Base-by-base conservation (phyloP, 2,888 invertebrate species). In the Sinhomidia bicolor region DNA sequence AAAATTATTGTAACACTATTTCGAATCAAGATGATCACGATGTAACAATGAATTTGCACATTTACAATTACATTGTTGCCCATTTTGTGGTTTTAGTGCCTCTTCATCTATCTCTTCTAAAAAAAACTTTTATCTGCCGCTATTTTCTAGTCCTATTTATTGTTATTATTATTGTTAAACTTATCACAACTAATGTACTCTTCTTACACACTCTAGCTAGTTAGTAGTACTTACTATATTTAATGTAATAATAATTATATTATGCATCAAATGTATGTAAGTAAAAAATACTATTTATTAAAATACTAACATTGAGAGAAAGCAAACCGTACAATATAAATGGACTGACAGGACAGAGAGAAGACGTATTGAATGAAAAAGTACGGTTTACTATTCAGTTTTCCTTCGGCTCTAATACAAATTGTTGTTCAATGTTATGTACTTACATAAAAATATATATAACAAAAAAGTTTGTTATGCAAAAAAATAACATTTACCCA, bases 31-130 rank as follows among this genome's bases (percentile, higher is more conserved):
- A 17, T 29, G 12, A 29, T 10, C 9, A 62, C 57, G 57, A 20
- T 23, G 26, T 60, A 23, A 68, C 32, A 36, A 36, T 68, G 68
- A 36, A 68, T 65, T 65, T 32, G 65, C 29, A 65, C 65, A 65
- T 32, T 68, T 47, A 65, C 65, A 65, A n/a, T 68, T 47, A 51
- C 26, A 47, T 74, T 71, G 71, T 41, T 23, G 44, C 80, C 80
- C 80, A 62, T 47, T 83, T 68, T 83, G 83, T 83, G 68, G 54
- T 65, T 74, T 74, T 68, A 80, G 85, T 78, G 80, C 79, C 54
- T 85, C 80, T 86, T 74, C 74, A 51, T 74, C 74, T 74, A 7
- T 74, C 47, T 74, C 74, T 74, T 51, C 5, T 51, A 68, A 36
- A n/a, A 68, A 36, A 5, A 36, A 36, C 7, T 32, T 32, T 26